These are phyloP conservation scores for Peucedramus taeniatus DNA, from an alignment of 2,113 vertebrate species.

Conservation along the genomic window DNA sequence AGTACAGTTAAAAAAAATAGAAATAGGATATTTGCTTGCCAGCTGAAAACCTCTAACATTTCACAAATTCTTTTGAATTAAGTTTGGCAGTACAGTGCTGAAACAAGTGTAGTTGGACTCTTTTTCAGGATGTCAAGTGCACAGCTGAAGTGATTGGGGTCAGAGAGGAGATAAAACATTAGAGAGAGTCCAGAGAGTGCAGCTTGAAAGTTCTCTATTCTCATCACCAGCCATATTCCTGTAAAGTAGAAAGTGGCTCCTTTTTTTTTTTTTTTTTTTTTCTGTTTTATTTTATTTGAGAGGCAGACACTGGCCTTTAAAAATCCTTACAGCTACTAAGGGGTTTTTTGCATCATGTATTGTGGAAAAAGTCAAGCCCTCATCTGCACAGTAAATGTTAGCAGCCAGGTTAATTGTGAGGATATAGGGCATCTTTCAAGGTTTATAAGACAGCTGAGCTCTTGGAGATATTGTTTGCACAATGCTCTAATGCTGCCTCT, in stretches of 20 bases:
- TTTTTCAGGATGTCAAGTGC: conserved; percentile 14
- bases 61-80: neutral
- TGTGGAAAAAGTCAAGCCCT: conserved; percentile 13
- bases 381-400: conserved; percentile 27
- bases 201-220: neutral
- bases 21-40: neutral
- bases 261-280: neutral
- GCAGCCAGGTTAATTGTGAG: conserved; percentile 21
- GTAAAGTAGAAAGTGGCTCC: neutral
- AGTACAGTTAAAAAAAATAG: neutral
- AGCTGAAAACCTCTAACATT: neutral
- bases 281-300: neutral
- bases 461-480: neutral
- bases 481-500: neutral
- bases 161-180: neutral
- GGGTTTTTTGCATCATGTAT: neutral
- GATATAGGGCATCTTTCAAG: neutral
- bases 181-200: neutral
- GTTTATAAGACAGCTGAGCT: neutral
- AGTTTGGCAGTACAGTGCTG: neutral
- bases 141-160: conserved; percentile 16
- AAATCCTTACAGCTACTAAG: neutral
- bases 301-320: neutral
- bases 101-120: neutral
- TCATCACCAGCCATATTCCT: neutral